Evolutionary conservation across 2,797 vertebrate species (phyloP), one percentile per base, ranked within the genome.

Genomic region (Hemibagrus guttatus): DNA sequence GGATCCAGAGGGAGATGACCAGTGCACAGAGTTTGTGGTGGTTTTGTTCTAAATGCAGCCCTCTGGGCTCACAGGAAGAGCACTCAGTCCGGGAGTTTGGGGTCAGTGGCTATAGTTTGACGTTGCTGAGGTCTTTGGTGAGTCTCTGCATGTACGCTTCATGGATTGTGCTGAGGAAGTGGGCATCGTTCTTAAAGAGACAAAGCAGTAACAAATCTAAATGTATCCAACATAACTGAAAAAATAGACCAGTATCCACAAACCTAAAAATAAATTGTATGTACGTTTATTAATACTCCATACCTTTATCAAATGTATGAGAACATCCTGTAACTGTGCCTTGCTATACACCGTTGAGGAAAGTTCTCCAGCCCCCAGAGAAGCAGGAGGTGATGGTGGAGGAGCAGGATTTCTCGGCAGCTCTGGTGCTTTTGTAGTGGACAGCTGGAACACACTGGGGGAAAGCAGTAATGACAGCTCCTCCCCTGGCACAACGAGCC

Each of bases 381-480:
- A 93, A 86, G 93, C 90, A 31, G 95, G 90, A 66, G 96, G 93
- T 0, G 97, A 96, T 8, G 96, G 94, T 42, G 97, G 93, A 81
- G 93, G 92, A 58, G 83, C 78, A 2, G 92, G 90, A 90, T 93
- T 95, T 89, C 90, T 95, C 35, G 95, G 94, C 12, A 92, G 91
- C 86, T 96, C 96, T 68, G 93, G 56, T 61, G 93, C 84, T 91
- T 97, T 98, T 89, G 88, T 89, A 58, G 92, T 49, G 0, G 97
- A 96, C 74, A 98, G 97, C 92, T 98, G 97, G 92, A 99, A 99
- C 88, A 96, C 97, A 88, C 97, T 98, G 6, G 98, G 98, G 63
- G 98, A 98, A 72, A 98, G 94, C 54, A 99, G 96, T 87, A 98
- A 90, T 4, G 97, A 97, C 21, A 94, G 91, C 0, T 89, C 92